These are phyloP conservation scores for Ylistrum balloti DNA, from an alignment of 1,140 invertebrate species.

Conservation along the genomic window DNA sequence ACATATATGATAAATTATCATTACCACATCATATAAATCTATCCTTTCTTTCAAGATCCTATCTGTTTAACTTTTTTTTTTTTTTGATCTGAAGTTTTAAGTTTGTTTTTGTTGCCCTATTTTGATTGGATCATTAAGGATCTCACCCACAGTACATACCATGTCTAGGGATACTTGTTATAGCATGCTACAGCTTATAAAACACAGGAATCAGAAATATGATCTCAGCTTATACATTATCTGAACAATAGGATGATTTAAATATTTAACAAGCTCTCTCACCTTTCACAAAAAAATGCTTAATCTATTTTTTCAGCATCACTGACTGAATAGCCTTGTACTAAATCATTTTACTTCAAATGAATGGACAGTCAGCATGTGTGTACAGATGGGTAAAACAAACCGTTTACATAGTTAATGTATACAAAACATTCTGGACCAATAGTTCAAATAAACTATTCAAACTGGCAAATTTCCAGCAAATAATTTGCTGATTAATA, in stretches of 20 bases:
- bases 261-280: slow-evolving; percentile 8
- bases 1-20: too few species aligned
- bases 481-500: slow-evolving; percentile 23
- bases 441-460: slow-evolving; percentile 27
- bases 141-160: background rate
- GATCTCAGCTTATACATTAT: background rate
- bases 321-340: background rate
- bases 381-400: background rate
- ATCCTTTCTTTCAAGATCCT: too few species aligned
- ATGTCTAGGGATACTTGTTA: background rate
- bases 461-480: background rate
- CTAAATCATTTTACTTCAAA: background rate
- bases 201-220: background rate
- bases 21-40: too few species aligned
- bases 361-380: background rate
- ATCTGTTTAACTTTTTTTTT: too few species aligned
- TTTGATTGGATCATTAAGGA: background rate
- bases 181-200: too few species aligned
- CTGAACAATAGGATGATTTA: background rate
- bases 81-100: too few species aligned
- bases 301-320: background rate
- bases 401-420: slow-evolving; percentile 11
- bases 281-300: slow-evolving; percentile 35
- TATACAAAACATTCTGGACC: background rate
- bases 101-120: background rate